Percentiles rank a stretch among this genome's conserved stretches.
phyloP scores from a whole-genome alignment of 2,888 invertebrate genomes.

The Lithophane ornitopus region DNA sequence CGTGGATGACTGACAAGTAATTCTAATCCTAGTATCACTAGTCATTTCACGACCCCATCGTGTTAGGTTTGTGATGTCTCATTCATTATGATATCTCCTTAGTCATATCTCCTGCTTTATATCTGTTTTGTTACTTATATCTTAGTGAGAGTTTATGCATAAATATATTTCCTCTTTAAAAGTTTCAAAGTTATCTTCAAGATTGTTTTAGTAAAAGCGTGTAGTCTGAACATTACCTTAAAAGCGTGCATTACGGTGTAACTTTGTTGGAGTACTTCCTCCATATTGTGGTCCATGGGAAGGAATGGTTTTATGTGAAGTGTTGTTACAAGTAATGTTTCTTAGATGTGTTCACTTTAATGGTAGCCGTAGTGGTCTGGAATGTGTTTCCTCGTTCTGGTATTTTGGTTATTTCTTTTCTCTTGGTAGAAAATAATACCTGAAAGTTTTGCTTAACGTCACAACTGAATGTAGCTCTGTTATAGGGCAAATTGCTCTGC shows the following conservation, averaged over 20 bases:
- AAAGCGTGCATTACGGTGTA: constrained; percentile 25
- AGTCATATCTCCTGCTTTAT: neutral
- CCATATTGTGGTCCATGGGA: constrained; percentile 4
- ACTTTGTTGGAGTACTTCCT: constrained; percentile 32
- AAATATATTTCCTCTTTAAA: neutral
- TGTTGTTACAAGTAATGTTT: constrained; percentile 42
- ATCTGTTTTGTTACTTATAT: neutral
- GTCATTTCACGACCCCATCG: neutral
- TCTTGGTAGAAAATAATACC: neutral
- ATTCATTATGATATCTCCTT: neutral
- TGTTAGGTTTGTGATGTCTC: neutral
- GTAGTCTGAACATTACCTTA: constrained; percentile 28
- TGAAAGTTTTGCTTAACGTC: neutral
- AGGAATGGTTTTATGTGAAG: constrained; percentile 24
- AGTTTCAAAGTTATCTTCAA: constrained; percentile 10
- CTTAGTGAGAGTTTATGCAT: neutral
- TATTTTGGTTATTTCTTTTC: constrained; percentile 16
- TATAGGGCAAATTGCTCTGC: neutral
- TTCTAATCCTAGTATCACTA: neutral
- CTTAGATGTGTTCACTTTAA: constrained; percentile 34
- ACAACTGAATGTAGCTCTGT: neutral
- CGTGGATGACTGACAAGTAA: constrained; percentile 1
- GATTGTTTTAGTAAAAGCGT: neutral
- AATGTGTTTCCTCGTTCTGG: constrained; percentile 10
- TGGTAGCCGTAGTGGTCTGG: constrained; percentile 8